These are phyloP conservation scores for Anolis carolinensis DNA, from an alignment of 2,113 vertebrate genomes.

Conservation along the genomic window DNA sequence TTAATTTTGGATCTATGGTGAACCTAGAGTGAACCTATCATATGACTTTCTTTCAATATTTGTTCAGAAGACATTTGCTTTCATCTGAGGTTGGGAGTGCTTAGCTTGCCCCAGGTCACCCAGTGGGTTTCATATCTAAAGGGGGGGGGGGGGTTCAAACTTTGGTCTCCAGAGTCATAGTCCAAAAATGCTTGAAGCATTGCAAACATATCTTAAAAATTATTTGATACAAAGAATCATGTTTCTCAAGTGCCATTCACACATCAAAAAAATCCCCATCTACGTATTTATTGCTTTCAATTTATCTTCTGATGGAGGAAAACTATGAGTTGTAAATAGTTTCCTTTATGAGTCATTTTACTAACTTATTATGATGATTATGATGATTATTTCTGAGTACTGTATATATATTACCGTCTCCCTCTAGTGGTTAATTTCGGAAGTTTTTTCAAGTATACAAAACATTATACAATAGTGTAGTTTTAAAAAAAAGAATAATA, in stretches of 20 bases:
- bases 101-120: too few species aligned
- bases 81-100: too few species aligned
- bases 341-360: background rate
- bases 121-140: too few species aligned
- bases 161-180: too few species aligned
- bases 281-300: background rate
- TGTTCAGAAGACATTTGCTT: too few species aligned
- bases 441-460: background rate
- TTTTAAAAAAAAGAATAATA: too few species aligned
- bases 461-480: background rate
- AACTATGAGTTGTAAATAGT: background rate
- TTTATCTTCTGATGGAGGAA: background rate
- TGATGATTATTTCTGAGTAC: background rate
- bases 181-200: too few species aligned
- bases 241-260: background rate
- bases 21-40: too few species aligned
- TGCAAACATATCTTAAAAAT: background rate
- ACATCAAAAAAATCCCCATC: background rate
- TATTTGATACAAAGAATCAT: background rate
- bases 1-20: too few species aligned
- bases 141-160: too few species aligned
- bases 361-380: background rate
- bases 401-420: conserved; percentile 9
- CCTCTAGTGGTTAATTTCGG: conserved; percentile 20
- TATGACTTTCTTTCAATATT: too few species aligned